Conservation (phyloP, 2,113 vertebrate genomes). For the Colaptes auratus region DNA sequence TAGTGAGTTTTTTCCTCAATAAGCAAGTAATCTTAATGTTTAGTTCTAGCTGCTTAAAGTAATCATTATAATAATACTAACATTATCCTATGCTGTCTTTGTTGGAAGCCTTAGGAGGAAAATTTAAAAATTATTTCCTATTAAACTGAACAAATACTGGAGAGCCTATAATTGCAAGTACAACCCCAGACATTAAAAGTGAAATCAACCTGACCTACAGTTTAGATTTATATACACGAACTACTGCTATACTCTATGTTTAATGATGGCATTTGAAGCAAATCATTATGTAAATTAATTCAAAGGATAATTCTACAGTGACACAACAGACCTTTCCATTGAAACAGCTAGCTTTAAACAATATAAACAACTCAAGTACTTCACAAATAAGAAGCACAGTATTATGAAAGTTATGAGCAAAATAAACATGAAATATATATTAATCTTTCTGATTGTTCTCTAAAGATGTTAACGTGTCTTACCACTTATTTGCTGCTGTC, state of each 20-base stretch:
- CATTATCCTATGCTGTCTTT: neutral
- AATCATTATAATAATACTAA: neutral
- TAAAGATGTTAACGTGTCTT: neutral
- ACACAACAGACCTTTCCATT: neutral
- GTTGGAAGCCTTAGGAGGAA: neutral
- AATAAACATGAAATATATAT: neutral
- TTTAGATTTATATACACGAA: neutral
- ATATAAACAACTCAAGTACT: neutral
- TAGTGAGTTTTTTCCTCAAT: neutral
- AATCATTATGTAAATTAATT: slow-evolving; percentile 1
- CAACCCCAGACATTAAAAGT: slow-evolving; percentile 1
- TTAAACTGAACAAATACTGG: slow-evolving; percentile 6
- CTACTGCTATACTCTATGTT: neutral
- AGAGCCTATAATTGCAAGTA: neutral
- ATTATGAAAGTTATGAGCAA: neutral
- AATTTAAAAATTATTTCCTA: neutral
- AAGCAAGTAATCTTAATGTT: neutral
- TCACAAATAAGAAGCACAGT: neutral
- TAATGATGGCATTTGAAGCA: neutral
- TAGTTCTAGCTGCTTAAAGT: neutral
- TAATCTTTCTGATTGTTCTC: neutral
- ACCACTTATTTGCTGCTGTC: neutral
- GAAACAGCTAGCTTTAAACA: neutral
- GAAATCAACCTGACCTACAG: neutral
- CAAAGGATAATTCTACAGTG: neutral